Conservation (phyloP, 2,113 vertebrate species). For the Glaucomys volans region DNA sequence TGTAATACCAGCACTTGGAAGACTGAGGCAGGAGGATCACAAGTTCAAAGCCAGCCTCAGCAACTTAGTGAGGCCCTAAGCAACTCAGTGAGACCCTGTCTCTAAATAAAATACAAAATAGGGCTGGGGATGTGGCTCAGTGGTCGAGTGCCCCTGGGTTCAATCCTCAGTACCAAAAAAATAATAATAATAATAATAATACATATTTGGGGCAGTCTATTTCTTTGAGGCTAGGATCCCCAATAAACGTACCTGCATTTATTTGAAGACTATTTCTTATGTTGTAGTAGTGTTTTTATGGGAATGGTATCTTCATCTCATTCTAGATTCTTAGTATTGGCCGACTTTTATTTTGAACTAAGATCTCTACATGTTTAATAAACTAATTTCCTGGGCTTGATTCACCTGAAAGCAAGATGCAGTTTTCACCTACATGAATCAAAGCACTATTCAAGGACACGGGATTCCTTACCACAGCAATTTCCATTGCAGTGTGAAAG, state of each 20-base stretch:
- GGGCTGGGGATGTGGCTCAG: too few species aligned
- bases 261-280: neutral
- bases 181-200: too few species aligned
- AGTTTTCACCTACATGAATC: neutral
- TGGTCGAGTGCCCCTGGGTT: too few species aligned
- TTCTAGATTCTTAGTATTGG: neutral
- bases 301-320: neutral
- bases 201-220: neutral
- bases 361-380: neutral
- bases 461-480: neutral
- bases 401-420: conserved; percentile 50
- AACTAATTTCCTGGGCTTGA: conserved; percentile 30
- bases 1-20: too few species aligned
- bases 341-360: conserved; percentile 33
- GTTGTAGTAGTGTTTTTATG: neutral
- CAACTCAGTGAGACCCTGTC: too few species aligned
- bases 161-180: too few species aligned
- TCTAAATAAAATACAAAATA: too few species aligned
- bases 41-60: too few species aligned
- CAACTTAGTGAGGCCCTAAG: too few species aligned
- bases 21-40: too few species aligned
- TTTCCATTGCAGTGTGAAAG: neutral
- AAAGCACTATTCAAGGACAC: neutral
- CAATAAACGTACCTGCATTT: neutral
- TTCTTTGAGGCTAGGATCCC: neutral